Conservation (phyloP, 2,113 vertebrate species). For the Cynocephalus volans region DNA sequence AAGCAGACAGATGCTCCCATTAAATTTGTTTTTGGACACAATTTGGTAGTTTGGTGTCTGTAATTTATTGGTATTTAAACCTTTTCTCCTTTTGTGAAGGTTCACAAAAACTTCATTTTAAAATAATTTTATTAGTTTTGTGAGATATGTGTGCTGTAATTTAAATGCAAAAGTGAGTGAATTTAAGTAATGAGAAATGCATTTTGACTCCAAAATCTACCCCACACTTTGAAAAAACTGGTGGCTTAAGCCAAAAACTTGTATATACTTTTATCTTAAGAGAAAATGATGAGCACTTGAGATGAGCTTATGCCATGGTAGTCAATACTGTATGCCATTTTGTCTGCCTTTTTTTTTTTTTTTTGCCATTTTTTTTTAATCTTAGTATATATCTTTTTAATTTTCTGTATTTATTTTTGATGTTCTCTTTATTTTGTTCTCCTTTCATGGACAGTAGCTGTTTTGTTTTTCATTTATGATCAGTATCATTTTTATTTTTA, state of each 20-base stretch:
- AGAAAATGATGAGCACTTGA: background rate
- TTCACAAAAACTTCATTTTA: background rate
- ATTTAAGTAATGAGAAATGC: background rate
- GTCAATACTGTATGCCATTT: background rate
- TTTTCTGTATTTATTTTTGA: constrained; percentile 4
- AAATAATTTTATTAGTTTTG: background rate
- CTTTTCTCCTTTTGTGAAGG: background rate
- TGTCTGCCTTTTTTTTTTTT: background rate
- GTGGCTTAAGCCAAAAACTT: background rate
- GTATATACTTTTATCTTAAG: background rate
- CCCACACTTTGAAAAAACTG: background rate
- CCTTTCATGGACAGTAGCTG: background rate
- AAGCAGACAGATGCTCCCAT: background rate
- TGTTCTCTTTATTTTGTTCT: background rate
- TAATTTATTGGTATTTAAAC: background rate
- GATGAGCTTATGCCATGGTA: background rate
- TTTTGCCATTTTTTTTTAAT: background rate
- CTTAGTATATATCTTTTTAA: background rate
- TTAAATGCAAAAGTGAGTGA: background rate
- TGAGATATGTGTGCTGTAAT: background rate
- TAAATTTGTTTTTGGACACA: background rate
- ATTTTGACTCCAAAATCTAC: background rate
- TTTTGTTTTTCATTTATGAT: constrained; percentile 5
- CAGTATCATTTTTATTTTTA: background rate
- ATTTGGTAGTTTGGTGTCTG: background rate